These are phyloP conservation scores for Erebia epiphron DNA, from an alignment of 2,888 invertebrate species.

Conservation along the genomic window DNA sequence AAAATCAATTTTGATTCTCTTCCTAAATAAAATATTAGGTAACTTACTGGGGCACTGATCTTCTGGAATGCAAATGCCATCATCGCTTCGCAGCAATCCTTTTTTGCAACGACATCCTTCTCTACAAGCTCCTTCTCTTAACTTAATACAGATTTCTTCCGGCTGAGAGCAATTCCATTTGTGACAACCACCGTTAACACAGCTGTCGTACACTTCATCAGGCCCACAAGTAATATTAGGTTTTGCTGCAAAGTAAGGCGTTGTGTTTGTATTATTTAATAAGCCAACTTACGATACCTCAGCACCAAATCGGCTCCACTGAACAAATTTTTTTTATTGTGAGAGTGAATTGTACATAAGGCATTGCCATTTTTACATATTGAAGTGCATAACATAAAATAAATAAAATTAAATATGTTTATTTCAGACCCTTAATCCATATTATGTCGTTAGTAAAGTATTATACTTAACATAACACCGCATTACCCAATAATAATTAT, in stretches of 20 bases:
- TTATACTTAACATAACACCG: no score
- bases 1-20: no score
- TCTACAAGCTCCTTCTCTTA: constrained; percentile 30
- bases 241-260: constrained; percentile 1
- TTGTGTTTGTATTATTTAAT: background rate
- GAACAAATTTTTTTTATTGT: no score
- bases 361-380: no score
- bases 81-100: constrained; percentile 36
- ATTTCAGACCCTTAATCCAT: no score
- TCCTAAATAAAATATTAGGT: constrained; percentile 9
- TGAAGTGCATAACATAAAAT: no score
- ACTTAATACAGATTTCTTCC: constrained; percentile 39
- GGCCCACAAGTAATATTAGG: constrained; percentile 37
- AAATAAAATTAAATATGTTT: no score
- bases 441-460: no score
- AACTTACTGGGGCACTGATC: constrained; percentile 48
- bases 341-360: no score
- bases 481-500: no score
- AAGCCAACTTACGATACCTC: background rate
- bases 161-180: constrained; percentile 49
- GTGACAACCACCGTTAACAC: constrained; percentile 44
- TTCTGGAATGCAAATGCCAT: constrained; percentile 43
- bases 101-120: constrained; percentile 45
- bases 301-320: background rate
- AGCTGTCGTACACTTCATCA: constrained; percentile 44